A percentile compares a stretch with the other conserved stretches of the same genome.
These are phyloP conservation scores for Mesocricetus auratus DNA, from an alignment of 2,113 vertebrate species.

Conservation along the genomic window DNA sequence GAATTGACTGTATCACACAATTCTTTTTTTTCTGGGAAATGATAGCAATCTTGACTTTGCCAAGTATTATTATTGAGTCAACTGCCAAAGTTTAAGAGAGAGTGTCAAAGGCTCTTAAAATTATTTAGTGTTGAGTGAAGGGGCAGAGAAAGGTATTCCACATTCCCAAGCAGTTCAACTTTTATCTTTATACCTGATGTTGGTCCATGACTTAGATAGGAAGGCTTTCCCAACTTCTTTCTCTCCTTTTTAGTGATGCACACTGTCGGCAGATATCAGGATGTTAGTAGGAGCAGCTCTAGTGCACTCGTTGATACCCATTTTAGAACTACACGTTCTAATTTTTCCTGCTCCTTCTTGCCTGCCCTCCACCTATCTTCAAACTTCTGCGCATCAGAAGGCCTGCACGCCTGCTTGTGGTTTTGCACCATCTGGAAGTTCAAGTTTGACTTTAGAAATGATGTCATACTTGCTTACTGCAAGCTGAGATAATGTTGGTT, in stretches of 20 bases:
- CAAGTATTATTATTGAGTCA: conserved; percentile 91
- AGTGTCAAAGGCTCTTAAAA: conserved; percentile 89
- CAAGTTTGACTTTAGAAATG: conserved; percentile 79
- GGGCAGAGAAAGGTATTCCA: conserved; percentile 85
- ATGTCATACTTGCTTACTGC: conserved; percentile 80
- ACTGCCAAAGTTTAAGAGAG: conserved; percentile 90
- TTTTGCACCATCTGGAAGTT: conserved; percentile 84
- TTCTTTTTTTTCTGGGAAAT: conserved; percentile 84
- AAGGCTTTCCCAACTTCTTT: conserved; percentile 77
- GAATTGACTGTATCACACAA: conserved; percentile 73
- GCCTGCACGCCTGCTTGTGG: conserved; percentile 65
- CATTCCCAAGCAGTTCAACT: conserved; percentile 84
- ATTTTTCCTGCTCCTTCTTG: conserved; percentile 58
- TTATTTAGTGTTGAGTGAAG: conserved; percentile 93
- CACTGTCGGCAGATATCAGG: conserved; percentile 25
- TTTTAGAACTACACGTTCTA: conserved; percentile 47
- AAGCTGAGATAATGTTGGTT: conserved; percentile 74
- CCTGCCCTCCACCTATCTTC: not conserved
- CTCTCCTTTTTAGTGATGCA: conserved; percentile 45
- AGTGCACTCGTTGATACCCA: not conserved
- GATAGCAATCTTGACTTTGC: conserved; percentile 82
- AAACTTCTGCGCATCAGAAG: conserved; percentile 69
- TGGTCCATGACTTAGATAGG: conserved; percentile 71
- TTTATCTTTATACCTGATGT: conserved; percentile 82
- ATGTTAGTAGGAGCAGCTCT: conserved; percentile 60